Conservation (phyloP, 2,888 invertebrate genomes). For the Anarsia innoxiella region DNA sequence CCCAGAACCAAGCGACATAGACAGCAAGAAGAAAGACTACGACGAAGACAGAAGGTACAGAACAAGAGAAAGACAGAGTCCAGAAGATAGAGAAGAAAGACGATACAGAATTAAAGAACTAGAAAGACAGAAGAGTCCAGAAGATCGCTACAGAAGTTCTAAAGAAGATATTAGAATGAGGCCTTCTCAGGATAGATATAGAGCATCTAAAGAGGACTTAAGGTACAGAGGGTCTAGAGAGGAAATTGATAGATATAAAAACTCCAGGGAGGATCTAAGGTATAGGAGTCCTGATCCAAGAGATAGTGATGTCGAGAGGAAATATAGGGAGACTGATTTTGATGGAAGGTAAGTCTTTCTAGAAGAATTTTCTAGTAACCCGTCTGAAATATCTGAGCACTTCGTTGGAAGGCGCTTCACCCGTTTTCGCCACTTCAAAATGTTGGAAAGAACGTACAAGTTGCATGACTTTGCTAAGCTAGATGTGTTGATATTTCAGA, state of each 20-base stretch:
- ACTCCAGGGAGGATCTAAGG: constrained; percentile 13
- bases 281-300: constrained; percentile 33
- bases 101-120: constrained; percentile 27
- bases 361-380: too few species aligned
- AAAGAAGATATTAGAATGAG: constrained; percentile 7
- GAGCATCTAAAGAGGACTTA: constrained; percentile 4
- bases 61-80: constrained; percentile 20
- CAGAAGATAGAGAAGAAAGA: constrained; percentile 47
- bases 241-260: constrained; percentile 15
- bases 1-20: constrained; percentile 63
- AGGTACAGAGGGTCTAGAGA: constrained; percentile 15
- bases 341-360: constrained; percentile 35
- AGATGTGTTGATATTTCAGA: too few species aligned
- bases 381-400: too few species aligned
- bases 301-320: constrained; percentile 43
- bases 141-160: constrained; percentile 10
- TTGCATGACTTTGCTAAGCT: too few species aligned
- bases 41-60: constrained; percentile 42
- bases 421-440: too few species aligned
- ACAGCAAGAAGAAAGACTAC: constrained; percentile 49
- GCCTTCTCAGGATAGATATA: background rate
- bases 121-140: constrained; percentile 13
- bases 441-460: too few species aligned
- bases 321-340: constrained; percentile 38
- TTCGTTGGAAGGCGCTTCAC: too few species aligned